Base-by-base conservation (phyloP, 2,797 vertebrate genomes). In the Graptemys geographica region DNA sequence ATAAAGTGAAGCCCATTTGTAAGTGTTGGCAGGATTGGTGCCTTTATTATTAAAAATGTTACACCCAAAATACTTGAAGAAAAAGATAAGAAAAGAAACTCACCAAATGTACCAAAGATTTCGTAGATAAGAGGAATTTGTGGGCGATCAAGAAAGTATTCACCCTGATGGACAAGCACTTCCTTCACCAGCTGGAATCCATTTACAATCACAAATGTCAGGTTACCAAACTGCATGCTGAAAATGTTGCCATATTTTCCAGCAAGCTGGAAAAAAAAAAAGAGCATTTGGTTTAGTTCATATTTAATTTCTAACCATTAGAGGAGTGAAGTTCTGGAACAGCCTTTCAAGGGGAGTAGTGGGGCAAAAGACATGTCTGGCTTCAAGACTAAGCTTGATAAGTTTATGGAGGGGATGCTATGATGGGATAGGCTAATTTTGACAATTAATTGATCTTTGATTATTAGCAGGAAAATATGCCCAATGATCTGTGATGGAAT, bases 101-200 rank as follows among this genome's bases (percentile, higher is more conserved):
- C 96, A 99, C 99, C 99, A 1, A 89, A 97, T 1, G 94, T 96
- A 76, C 0, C 69, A 88, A 98, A 98, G 51, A 98, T 0, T 16
- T 96, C 97, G 8, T 87, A 15, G 0, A 93, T 79, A 1, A 98
- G 0, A 2, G 98, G 98, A 16, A 95, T 8, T 28, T 96, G 15
- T 0, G 99, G 99, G 1, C 98, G 98, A 47, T 97, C 98, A 9
- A 97, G n/a, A 95, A 99, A 99, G 88, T 97, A 97, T n/a, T 99
- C 98, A 0, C 98, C 98, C 90, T 99, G 98, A 80, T 97, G 98
- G 52, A 98, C 96, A 3, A 99, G 97, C 47, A 97, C 98, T 89
- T 99, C 99, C 93, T 98, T 99, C 90, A 99, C 96, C 98, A 98
- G 94, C 78, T 92, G 97, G 90, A 99, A 98, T 33, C 99, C 98